Percentiles rank a stretch among this genome's conserved stretches.
Evolutionary conservation across 2,797 vertebrate species (phyloP).

Genomic region (Cygnus olor): DNA sequence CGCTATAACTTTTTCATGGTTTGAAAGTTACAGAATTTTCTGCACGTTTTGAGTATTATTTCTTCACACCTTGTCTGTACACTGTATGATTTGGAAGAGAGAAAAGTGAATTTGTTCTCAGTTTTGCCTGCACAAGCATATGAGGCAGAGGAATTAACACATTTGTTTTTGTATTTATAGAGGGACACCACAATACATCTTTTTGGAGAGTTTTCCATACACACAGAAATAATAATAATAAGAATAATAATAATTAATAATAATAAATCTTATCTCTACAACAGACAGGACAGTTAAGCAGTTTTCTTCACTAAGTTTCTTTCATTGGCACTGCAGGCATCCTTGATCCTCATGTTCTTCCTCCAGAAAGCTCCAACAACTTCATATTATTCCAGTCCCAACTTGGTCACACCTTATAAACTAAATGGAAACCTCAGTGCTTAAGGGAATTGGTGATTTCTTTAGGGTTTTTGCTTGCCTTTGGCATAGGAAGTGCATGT

Average conservation of each 20-base stretch:
- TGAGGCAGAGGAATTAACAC: not conserved
- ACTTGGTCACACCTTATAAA: not conserved
- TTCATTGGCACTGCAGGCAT: not conserved
- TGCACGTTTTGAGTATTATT: not conserved
- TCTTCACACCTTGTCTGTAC: not conserved
- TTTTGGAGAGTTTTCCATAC: not conserved
- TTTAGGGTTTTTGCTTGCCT: not conserved
- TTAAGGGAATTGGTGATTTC: not conserved
- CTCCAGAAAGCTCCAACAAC: not conserved
- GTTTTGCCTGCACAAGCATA: not conserved
- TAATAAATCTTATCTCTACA: not conserved
- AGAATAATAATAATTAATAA: no score
- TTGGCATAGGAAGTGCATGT: not conserved
- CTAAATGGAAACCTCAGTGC: not conserved
- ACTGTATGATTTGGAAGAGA: not conserved
- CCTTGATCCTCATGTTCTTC: not conserved
- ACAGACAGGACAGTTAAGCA: not conserved
- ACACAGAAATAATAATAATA: not conserved
- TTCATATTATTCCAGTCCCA: not conserved
- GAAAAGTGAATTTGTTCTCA: not conserved
- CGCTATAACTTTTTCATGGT: not conserved
- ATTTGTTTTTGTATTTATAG: not conserved
- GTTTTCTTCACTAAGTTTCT: not conserved
- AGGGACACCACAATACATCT: not conserved
- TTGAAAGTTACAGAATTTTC: not conserved